Base-by-base conservation (phyloP, 2,113 vertebrate genomes). In the Cyphomyrus plagiostoma region DNA sequence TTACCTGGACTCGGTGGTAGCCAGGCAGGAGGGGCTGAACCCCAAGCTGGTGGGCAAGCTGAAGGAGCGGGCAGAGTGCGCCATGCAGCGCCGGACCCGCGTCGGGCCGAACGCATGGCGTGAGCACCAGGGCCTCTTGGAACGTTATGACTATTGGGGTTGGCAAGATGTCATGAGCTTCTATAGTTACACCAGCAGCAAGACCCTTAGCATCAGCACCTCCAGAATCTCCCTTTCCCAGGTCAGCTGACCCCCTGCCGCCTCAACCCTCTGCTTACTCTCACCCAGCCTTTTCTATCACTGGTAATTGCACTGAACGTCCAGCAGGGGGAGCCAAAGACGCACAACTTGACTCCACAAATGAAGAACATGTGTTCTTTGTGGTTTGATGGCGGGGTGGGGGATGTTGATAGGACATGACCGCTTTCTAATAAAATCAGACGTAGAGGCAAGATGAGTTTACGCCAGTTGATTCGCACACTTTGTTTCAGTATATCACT, bases 221-320 rank as follows among this genome's bases (percentile, higher is more conserved):
- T 94, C 97, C 89, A 97, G 96, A 53, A 95, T 97, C 97, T 98
- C 98, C 96, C 99, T 99, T 93, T 99, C 98, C 39, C 97, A 99
- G 95, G 96, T 96, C 49, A 90, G 62, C 15, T 15, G n/a, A 17
- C 39, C 45, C 5, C 35, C 62, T 56, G 10, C 23, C 62, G 2
- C n/a, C 62, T 30, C n/a, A 70, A 10, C 53, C 53, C 5, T 26
- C 8, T 66, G 58, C 58, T n/a, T 62, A 62, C 58, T 62, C 58
- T 62, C 58, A 62, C 8, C 58, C 66, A 35, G 26, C 30, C 13
- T 35, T 74, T 74, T 74, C 11, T 39, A 17, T 74, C 26, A 39
- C 30, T 74, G 70, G 70, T 39, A 74, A 74, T 74, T 39, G 30
- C 70, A 15, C 70, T 74, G 13, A 23, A 74, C 4, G 17, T 74